Percentiles rank a stretch among this genome's conserved stretches.
Evolutionary conservation across 2,888 invertebrate genomes (phyloP).

Genomic region (Busseola fusca): DNA sequence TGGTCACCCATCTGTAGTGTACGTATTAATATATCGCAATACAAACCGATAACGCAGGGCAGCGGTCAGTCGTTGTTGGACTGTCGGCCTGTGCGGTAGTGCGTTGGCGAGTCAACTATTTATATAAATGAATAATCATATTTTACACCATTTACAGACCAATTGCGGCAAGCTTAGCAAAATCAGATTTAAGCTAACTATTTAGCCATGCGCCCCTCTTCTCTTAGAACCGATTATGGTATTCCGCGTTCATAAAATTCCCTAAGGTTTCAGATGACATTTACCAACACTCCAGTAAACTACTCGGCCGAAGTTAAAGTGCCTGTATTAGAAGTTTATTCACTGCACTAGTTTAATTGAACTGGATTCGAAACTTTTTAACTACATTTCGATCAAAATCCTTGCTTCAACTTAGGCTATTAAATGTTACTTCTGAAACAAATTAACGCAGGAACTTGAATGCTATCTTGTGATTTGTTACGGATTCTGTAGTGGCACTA

Average conservation of each 20-base stretch:
- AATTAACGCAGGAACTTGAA: slow-evolving; percentile 41
- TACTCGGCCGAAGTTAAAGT: slow-evolving; percentile 38
- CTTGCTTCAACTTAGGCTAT: slow-evolving; percentile 32
- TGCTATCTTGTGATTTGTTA: slow-evolving; percentile 13
- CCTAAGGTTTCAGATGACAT: slow-evolving; percentile 2
- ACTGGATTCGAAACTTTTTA: slow-evolving; percentile 46
- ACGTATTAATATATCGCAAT: too few relatives aligned
- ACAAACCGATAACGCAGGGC: too few relatives aligned
- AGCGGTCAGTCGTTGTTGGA: too few relatives aligned
- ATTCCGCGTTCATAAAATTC: background rate
- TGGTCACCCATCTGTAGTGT: too few relatives aligned
- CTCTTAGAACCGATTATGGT: background rate
- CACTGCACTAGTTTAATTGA: slow-evolving; percentile 36
- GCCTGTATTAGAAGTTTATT: slow-evolving; percentile 49
- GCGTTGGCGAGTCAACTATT: too few relatives aligned
- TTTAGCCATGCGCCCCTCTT: too few relatives aligned
- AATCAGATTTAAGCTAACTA: too few relatives aligned
- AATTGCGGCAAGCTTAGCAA: too few relatives aligned
- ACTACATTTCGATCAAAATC: slow-evolving; percentile 50
- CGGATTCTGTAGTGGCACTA: background rate
- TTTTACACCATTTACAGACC: too few relatives aligned
- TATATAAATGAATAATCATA: too few relatives aligned
- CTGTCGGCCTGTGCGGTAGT: too few relatives aligned
- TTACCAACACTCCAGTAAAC: too few relatives aligned
- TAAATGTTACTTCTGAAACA: slow-evolving; percentile 32